Evolutionary conservation across 2,113 vertebrate species (phyloP).

Genomic region (Xenopus laevis): DNA sequence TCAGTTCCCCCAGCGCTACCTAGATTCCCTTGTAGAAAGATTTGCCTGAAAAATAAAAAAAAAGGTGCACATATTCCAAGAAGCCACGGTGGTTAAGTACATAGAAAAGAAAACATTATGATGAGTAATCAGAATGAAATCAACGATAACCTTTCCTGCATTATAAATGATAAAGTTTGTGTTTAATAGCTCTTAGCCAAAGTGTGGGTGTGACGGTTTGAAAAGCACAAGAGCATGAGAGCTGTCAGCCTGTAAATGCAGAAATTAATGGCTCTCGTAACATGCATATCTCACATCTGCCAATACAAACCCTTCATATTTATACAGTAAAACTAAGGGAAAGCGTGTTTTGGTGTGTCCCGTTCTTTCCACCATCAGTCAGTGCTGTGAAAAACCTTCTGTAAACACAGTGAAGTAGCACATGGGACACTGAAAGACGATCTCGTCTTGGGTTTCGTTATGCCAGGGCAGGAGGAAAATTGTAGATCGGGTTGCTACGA

Average conservation of each 20-base stretch:
- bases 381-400: not conserved
- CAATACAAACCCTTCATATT: slow-evolving; percentile 16
- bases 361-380: slow-evolving; percentile 14
- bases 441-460: too few species aligned
- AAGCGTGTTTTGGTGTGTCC: slow-evolving; percentile 32
- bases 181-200: slow-evolving; percentile 56
- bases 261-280: slow-evolving; percentile 47
- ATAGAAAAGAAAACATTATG: slow-evolving; percentile 53
- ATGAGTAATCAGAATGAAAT: slow-evolving; percentile 64
- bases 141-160: slow-evolving; percentile 57
- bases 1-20: slow-evolving; percentile 50
- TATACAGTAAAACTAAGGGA: slow-evolving; percentile 33
- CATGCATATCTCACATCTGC: slow-evolving; percentile 47
- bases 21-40: slow-evolving; percentile 49
- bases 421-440: too few species aligned
- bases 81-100: slow-evolving; percentile 59
- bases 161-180: slow-evolving; percentile 58
- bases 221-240: slow-evolving; percentile 6
- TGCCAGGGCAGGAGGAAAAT: too few species aligned
- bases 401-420: slow-evolving; percentile 11
- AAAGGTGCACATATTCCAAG: slow-evolving; percentile 60
- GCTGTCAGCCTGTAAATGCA: slow-evolving; percentile 50
- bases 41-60: slow-evolving; percentile 45
- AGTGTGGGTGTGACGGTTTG: slow-evolving; percentile 53
- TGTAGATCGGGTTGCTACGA: slow-evolving; percentile 1